Evolutionary conservation across 92 coral and sea anemone genomes (phyloP).

Genomic region (Phenganax marumi): DNA sequence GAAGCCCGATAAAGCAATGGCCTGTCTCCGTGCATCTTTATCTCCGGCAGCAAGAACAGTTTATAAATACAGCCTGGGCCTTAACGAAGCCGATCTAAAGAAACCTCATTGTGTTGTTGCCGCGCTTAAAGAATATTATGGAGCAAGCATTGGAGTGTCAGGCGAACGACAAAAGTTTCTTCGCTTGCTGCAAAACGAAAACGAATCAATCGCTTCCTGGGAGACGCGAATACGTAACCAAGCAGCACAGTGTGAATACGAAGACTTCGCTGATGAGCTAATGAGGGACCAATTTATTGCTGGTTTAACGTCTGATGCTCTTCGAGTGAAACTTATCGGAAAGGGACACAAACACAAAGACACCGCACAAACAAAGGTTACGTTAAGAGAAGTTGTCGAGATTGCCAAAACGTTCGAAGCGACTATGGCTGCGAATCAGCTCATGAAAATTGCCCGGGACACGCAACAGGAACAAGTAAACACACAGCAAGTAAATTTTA

Average conservation of each 20-base stretch:
- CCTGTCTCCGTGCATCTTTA: constrained; percentile 52
- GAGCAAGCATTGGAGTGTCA: constrained; percentile 60
- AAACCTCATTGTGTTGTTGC: constrained; percentile 49
- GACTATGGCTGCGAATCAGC: too few species aligned
- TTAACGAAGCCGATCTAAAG: constrained; percentile 52
- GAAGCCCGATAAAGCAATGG: constrained; percentile 56
- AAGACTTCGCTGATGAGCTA: constrained; percentile 35
- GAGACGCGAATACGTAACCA: constrained; percentile 48
- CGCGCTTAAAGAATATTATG: constrained; percentile 56
- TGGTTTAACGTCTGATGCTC: constrained; percentile 33
- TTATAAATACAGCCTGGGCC: constrained; percentile 55
- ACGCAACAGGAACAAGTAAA: too few species aligned
- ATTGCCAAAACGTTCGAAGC: too few species aligned
- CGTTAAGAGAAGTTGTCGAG: too few species aligned
- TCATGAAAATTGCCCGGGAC: too few species aligned
- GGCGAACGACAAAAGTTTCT: constrained; percentile 57
- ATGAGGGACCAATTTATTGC: constrained; percentile 29
- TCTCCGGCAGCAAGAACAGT: constrained; percentile 60
- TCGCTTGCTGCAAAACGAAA: constrained; percentile 47
- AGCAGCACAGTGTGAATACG: constrained; percentile 42
- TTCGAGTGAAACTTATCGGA: background rate
- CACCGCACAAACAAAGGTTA: too few species aligned
- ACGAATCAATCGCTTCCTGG: constrained; percentile 47
- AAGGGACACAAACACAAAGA: too few species aligned
- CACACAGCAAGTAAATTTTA: too few species aligned